Evolutionary conservation across 2,797 vertebrate genomes (phyloP).

Genomic region (Coreius guichenoti): DNA sequence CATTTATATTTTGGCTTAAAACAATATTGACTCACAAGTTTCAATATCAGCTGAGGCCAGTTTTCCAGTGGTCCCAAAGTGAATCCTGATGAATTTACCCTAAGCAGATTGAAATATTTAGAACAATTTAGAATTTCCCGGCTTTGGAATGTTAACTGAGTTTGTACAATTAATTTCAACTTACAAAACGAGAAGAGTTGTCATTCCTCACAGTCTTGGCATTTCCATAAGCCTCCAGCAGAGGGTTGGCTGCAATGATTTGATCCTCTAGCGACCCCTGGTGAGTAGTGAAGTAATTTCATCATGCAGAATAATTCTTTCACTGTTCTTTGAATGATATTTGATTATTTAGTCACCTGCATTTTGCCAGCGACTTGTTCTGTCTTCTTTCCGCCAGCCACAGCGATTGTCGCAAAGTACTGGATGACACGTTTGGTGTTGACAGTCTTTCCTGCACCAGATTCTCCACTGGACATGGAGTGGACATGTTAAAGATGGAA

Average conservation of each 20-base stretch:
- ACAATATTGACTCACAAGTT: slow-evolving; percentile 30
- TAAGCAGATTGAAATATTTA: background rate
- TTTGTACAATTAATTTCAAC: slow-evolving; percentile 40
- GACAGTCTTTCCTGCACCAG: slow-evolving; percentile 84
- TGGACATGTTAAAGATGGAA: background rate
- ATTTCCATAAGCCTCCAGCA: slow-evolving; percentile 84
- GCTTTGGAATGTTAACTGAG: background rate
- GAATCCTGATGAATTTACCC: slow-evolving; percentile 55
- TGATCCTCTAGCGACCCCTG: slow-evolving; percentile 85
- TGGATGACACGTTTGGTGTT: slow-evolving; percentile 88
- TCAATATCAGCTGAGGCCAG: slow-evolving; percentile 52
- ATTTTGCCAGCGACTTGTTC: slow-evolving; percentile 57
- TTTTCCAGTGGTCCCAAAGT: slow-evolving; percentile 44
- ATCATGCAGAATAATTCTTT: background rate
- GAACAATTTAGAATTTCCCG: background rate
- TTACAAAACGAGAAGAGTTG: slow-evolving; percentile 86
- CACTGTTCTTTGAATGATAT: background rate
- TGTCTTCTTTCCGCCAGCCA: slow-evolving; percentile 56
- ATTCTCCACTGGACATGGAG: slow-evolving; percentile 78
- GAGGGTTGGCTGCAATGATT: slow-evolving; percentile 84
- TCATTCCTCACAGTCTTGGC: slow-evolving; percentile 77
- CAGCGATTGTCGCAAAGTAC: slow-evolving; percentile 87
- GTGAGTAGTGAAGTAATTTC: slow-evolving; percentile 21
- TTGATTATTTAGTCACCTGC: slow-evolving; percentile 54
- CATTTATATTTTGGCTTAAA: background rate